Percentiles rank a stretch among this genome's conserved stretches.
Evolutionary conservation across 2,113 vertebrate species (phyloP).

Genomic region (Climacteris rufus): DNA sequence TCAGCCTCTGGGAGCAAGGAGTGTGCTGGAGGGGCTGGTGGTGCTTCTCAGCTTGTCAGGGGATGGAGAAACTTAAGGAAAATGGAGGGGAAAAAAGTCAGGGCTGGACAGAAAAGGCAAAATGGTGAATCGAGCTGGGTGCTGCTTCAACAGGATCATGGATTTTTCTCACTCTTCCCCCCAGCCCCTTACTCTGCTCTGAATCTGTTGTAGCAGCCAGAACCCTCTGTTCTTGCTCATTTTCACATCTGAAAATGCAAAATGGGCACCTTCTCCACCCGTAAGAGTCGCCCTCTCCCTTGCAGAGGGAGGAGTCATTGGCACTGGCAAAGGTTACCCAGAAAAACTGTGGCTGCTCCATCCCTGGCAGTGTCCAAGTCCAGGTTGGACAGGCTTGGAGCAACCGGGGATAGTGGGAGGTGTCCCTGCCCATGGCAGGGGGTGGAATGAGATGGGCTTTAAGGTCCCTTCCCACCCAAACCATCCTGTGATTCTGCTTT

Average conservation of each 20-base stretch:
- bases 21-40: neutral
- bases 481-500: neutral
- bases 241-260: neutral
- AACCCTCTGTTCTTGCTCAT: neutral
- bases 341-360: neutral
- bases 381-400: rapidly evolving
- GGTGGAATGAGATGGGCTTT: rapidly evolving
- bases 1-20: neutral
- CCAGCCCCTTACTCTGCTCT: neutral
- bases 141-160: neutral
- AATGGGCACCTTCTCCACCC: neutral
- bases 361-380: neutral
- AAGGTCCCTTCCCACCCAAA: neutral
- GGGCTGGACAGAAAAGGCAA: neutral
- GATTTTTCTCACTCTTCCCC: neutral
- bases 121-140: neutral
- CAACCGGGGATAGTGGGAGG: rapidly evolving
- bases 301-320: neutral
- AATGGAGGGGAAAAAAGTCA: neutral
- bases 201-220: neutral
- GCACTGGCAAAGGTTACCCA: neutral
- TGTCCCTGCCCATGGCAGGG: neutral
- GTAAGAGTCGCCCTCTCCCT: neutral
- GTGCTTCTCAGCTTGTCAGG: neutral
- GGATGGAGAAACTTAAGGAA: neutral